phyloP scores from a whole-genome alignment of 2,888 invertebrate genomes.

The Hyposoter didymator region DNA sequence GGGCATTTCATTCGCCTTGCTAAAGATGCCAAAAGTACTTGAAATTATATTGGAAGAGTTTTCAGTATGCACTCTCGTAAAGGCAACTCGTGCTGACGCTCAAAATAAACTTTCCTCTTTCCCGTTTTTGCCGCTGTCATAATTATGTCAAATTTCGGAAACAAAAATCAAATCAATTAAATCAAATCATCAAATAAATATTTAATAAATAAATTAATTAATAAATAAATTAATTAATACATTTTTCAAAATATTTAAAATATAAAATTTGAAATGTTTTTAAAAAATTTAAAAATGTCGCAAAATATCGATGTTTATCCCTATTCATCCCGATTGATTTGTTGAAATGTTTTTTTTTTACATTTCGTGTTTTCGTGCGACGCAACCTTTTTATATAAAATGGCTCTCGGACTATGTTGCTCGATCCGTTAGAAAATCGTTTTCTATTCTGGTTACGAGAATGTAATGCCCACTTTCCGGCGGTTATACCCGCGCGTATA shows the following conservation, averaged over 20 bases:
- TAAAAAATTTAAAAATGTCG: too few relatives aligned
- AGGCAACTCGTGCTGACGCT: background rate
- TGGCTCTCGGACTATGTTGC: constrained; percentile 27
- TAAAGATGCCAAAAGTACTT: constrained; percentile 27
- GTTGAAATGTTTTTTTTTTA: background rate
- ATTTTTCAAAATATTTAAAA: too few relatives aligned
- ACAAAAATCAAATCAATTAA: too few relatives aligned
- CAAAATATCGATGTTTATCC: too few relatives aligned
- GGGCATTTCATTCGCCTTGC: constrained; percentile 20
- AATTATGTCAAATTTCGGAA: background rate
- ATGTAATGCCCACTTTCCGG: constrained; percentile 73
- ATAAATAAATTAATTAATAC: too few relatives aligned
- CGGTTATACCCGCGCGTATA: constrained; percentile 52
- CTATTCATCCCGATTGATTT: too few relatives aligned
- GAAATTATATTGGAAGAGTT: constrained; percentile 30
- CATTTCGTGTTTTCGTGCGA: background rate
- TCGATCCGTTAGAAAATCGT: constrained; percentile 68
- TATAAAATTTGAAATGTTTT: too few relatives aligned
- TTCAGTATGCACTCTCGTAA: constrained; percentile 16
- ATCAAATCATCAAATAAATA: too few relatives aligned
- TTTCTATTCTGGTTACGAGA: constrained; percentile 71
- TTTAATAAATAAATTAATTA: too few relatives aligned
- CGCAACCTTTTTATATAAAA: constrained; percentile 1
- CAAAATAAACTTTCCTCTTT: constrained; percentile 12
- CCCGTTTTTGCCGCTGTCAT: background rate